phyloP scores from a whole-genome alignment of 2,888 invertebrate species.

The Coecobrya sp. region DNA sequence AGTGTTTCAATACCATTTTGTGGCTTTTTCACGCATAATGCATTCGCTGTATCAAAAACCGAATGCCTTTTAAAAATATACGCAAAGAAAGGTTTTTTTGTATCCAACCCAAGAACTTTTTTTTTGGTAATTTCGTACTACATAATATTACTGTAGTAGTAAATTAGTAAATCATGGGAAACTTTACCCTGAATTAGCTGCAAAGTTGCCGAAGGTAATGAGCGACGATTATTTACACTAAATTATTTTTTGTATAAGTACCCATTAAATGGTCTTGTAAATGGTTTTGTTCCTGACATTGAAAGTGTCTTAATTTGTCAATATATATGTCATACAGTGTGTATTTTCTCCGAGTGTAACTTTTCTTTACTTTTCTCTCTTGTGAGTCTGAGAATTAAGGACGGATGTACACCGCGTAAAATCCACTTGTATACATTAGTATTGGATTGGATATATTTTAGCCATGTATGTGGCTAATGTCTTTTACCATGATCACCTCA shows the following conservation, averaged over 20 bases:
- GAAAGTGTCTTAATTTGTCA: constrained; percentile 63
- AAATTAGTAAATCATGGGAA: constrained; percentile 13
- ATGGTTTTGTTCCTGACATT: constrained; percentile 41
- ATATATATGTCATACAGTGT: background rate
- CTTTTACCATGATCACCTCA: constrained; percentile 11
- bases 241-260: background rate
- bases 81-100: too few relatives aligned
- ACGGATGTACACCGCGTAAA: too few relatives aligned
- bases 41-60: background rate
- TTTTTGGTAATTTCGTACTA: background rate
- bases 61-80: too few relatives aligned
- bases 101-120: background rate
- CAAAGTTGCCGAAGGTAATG: background rate
- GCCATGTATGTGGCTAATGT: background rate
- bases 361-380: too few relatives aligned
- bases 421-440: background rate
- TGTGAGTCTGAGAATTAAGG: too few relatives aligned
- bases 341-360: background rate
- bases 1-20: background rate
- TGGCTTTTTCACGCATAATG: constrained; percentile 4
- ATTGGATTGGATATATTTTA: background rate
- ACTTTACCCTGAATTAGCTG: background rate
- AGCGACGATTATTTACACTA: background rate
- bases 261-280: background rate
- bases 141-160: background rate